phyloP scores from a whole-genome alignment of 2,113 vertebrate genomes.

The Sula dactylatra region DNA sequence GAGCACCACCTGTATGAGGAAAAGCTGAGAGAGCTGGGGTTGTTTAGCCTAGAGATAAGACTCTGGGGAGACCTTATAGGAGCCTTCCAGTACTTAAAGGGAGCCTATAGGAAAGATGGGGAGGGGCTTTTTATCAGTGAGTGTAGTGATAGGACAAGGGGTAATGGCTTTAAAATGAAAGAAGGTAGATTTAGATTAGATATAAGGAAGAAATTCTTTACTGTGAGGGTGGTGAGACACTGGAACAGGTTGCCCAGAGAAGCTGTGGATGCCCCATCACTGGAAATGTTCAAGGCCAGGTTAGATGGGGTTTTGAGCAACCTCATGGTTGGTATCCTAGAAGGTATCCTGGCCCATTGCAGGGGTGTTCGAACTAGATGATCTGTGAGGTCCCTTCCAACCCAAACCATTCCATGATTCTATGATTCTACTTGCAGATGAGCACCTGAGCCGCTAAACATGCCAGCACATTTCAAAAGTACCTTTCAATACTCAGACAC shows the following conservation, averaged over 20 bases:
- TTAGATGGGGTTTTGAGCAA: background rate
- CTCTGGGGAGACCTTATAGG: background rate
- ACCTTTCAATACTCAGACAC: background rate
- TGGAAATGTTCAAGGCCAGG: background rate
- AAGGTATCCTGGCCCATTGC: background rate
- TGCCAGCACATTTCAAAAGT: background rate
- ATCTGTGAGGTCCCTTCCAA: background rate
- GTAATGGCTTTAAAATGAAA: background rate
- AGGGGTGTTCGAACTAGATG: background rate
- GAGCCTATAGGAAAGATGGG: background rate
- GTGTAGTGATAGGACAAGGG: fast-evolving
- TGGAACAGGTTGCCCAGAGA: background rate
- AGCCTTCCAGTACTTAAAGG: background rate
- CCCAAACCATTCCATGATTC: background rate
- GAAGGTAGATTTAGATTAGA: background rate
- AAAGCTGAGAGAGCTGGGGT: background rate
- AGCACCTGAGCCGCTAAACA: background rate
- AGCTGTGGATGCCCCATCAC: fast-evolving
- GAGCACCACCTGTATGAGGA: too few relatives aligned
- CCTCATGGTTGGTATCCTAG: background rate
- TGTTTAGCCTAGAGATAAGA: background rate
- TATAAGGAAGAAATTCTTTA: background rate
- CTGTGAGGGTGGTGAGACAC: background rate
- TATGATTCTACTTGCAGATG: background rate
- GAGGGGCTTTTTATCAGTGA: background rate